Percentiles rank a stretch among this genome's conserved stretches.
Evolutionary conservation across 2,888 invertebrate genomes (phyloP).

Genomic region (Sycophila texana): DNA sequence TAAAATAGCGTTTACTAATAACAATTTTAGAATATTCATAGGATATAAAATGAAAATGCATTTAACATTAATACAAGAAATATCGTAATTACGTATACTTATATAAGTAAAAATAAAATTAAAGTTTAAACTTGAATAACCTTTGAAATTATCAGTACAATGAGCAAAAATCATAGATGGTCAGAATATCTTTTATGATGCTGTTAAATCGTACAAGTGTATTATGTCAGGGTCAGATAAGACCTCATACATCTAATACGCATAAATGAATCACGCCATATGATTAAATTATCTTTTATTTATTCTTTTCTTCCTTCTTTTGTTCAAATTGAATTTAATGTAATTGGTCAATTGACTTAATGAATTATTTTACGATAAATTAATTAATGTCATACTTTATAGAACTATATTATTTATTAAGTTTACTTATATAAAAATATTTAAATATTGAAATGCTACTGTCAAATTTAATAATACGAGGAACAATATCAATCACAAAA

Average conservation of each 20-base stretch:
- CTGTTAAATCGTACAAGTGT: conserved; percentile 19
- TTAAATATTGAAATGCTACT: too few species aligned
- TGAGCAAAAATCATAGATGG: conserved; percentile 16
- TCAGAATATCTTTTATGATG: conserved; percentile 29
- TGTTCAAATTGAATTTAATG: neutral
- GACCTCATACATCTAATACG: neutral
- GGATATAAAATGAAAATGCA: too few species aligned
- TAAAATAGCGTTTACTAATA: too few species aligned
- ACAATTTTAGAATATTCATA: too few species aligned
- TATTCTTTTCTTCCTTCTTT: conserved; percentile 5
- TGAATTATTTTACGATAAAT: neutral
- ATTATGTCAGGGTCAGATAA: conserved; percentile 51
- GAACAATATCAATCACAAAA: too few species aligned
- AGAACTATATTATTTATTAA: neutral
- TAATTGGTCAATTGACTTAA: neutral
- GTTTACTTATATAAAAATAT: too few species aligned
- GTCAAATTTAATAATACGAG: too few species aligned
- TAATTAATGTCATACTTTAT: neutral
- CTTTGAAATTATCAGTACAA: conserved; percentile 18
- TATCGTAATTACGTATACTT: too few species aligned
- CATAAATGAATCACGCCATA: conserved; percentile 48
- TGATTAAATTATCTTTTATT: conserved; percentile 29
- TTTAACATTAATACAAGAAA: too few species aligned
- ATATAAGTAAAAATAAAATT: too few species aligned
- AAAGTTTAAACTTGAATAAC: neutral